Conservation (phyloP, 1,140 invertebrate genomes). For the Bombus balteatus region DNA sequence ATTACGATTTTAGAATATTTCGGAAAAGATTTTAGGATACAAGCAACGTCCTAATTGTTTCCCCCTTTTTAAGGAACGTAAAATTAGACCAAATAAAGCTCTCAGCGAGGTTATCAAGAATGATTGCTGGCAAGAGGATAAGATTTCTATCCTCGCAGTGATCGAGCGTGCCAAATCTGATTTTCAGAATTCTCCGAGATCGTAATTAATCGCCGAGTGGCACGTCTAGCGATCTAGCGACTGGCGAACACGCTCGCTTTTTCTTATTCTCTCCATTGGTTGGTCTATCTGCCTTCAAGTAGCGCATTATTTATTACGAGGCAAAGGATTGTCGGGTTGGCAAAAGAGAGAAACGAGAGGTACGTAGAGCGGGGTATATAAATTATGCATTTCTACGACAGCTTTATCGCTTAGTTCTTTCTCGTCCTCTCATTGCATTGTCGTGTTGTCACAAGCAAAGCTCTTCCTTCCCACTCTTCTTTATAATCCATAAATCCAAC, state of each 20-base stretch:
- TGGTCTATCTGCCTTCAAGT: constrained; percentile 50
- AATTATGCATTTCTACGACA: constrained; percentile 79
- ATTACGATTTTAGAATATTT: not conserved
- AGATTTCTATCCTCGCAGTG: not conserved
- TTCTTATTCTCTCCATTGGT: constrained; percentile 21
- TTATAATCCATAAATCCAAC: constrained; percentile 81
- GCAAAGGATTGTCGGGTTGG: constrained; percentile 60
- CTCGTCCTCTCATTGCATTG: constrained; percentile 79
- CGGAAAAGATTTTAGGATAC: not conserved
- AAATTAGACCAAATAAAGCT: not conserved
- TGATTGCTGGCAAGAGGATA: not conserved
- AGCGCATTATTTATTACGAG: constrained; percentile 69
- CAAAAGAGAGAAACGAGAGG: constrained; percentile 54
- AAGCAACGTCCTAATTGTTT: not conserved
- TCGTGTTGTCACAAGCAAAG: constrained; percentile 78
- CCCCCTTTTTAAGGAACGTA: not conserved
- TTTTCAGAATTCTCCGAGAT: constrained; percentile 33
- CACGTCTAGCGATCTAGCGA: constrained; percentile 19
- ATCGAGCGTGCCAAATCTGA: constrained; percentile 49
- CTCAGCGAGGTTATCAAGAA: not conserved
- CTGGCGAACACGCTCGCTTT: constrained; percentile 39
- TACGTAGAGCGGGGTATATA: constrained; percentile 72
- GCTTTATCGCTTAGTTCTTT: constrained; percentile 78
- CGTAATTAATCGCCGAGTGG: constrained; percentile 58
- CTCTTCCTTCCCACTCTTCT: constrained; percentile 70